phyloP scores from a whole-genome alignment of 2,113 vertebrate genomes.

The Archocentrus centrarchus region DNA sequence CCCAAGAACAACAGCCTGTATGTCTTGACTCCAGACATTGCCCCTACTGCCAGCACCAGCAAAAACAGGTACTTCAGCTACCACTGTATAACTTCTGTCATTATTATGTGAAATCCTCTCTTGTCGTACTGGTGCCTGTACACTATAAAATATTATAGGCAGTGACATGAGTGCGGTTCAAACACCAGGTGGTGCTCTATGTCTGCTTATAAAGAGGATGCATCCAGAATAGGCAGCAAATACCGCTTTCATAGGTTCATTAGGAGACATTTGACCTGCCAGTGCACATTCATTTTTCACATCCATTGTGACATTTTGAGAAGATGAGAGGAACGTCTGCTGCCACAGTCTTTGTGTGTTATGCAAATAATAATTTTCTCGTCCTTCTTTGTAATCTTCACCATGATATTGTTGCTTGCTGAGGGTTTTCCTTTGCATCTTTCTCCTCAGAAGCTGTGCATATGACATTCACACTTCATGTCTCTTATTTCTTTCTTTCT shows the following conservation, averaged over 20 bases:
- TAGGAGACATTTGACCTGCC: slow-evolving; percentile 48
- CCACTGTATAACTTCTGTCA: background rate
- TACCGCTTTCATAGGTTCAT: slow-evolving; percentile 32
- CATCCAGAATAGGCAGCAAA: background rate
- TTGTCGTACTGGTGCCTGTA: background rate
- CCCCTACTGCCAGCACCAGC: slow-evolving; percentile 90
- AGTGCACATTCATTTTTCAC: slow-evolving; percentile 46
- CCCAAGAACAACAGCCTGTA: slow-evolving; percentile 99
- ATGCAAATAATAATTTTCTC: slow-evolving; percentile 63
- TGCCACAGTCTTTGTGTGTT: slow-evolving; percentile 17
- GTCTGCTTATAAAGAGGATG: background rate
- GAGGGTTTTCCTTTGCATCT: slow-evolving; percentile 7
- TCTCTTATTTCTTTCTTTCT: slow-evolving; percentile 2
- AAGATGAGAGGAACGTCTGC: slow-evolving; percentile 33
- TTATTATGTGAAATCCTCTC: background rate
- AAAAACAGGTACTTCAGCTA: slow-evolving; percentile 87
- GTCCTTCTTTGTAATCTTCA: slow-evolving; percentile 24
- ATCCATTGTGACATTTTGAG: slow-evolving; percentile 73
- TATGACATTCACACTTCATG: background rate
- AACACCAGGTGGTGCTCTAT: slow-evolving; percentile 69
- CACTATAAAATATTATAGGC: background rate
- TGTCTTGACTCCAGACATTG: slow-evolving; percentile 95
- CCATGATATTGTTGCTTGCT: slow-evolving; percentile 44
- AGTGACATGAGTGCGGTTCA: background rate
- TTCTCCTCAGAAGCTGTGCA: background rate